Evolutionary conservation across 2,797 vertebrate species (phyloP).

Genomic region (Halcyon leucocephala): DNA sequence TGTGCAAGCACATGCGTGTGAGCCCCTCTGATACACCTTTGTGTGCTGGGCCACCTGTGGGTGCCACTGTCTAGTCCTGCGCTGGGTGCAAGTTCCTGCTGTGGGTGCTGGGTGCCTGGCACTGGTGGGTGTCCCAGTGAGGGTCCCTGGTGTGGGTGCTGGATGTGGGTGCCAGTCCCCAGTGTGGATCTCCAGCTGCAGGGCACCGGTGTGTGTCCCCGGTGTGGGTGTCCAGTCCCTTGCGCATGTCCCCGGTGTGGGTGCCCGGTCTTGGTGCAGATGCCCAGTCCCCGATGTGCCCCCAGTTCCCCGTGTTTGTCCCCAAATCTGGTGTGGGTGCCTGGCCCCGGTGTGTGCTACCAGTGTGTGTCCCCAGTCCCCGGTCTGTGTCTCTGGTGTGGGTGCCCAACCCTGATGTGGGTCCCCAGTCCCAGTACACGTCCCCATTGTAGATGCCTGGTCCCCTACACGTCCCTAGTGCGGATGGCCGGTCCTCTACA

Average conservation of each 20-base stretch:
- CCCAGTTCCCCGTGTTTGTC: rapidly evolving
- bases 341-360: too few species aligned
- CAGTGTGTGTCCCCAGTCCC: too few species aligned
- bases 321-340: neutral
- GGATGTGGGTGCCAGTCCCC: neutral
- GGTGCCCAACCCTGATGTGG: neutral
- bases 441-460: neutral
- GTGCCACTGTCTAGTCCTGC: rapidly evolving
- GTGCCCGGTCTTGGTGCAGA: neutral
- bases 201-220: neutral
- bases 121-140: rapidly evolving
- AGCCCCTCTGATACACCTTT: rapidly evolving
- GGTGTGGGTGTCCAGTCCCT: neutral
- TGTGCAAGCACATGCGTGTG: neutral
- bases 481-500: neutral
- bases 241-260: neutral
- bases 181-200: rapidly evolving
- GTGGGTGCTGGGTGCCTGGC: neutral
- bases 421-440: neutral
- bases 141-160: neutral
- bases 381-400: too few species aligned
- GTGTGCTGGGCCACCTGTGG: neutral
- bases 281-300: neutral
- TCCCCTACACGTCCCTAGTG: neutral
- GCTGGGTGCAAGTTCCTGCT: neutral